Evolutionary conservation across 2,888 invertebrate genomes (phyloP).

Genomic region (Hirudinaria manillensis): DNA sequence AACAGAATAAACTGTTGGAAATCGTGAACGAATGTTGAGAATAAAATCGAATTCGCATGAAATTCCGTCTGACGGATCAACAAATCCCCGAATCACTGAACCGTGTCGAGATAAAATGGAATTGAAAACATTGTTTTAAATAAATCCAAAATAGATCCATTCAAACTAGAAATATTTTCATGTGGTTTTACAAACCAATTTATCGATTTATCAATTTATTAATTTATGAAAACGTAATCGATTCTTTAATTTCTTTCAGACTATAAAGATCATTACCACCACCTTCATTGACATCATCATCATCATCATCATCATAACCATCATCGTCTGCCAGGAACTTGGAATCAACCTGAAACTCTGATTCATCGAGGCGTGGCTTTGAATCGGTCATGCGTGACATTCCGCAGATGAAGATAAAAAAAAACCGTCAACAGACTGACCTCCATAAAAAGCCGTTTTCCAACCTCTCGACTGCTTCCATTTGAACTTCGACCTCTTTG

Average conservation of each 20-base stretch:
- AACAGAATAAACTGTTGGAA: neutral
- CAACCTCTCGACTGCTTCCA: neutral
- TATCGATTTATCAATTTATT: too few species aligned
- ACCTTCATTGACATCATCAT: neutral
- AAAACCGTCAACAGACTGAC: neutral
- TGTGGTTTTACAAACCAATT: too few species aligned
- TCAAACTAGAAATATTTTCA: too few species aligned
- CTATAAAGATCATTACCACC: slow-evolving; percentile 20
- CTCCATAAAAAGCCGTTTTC: neutral
- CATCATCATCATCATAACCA: slow-evolving; percentile 6
- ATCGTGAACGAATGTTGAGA: neutral
- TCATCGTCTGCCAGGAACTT: neutral
- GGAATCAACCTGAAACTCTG: neutral
- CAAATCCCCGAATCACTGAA: too few species aligned
- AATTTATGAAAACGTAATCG: neutral
- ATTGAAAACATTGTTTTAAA: too few species aligned
- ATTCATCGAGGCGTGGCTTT: neutral
- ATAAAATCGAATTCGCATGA: neutral
- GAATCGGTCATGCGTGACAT: slow-evolving; percentile 1
- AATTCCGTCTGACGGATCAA: too few species aligned
- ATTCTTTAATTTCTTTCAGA: neutral
- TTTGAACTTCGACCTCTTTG: slow-evolving; percentile 1
- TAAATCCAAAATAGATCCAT: too few species aligned
- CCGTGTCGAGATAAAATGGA: too few species aligned
- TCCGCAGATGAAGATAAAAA: too few species aligned